Evolutionary conservation across 2,113 vertebrate species (phyloP).

Genomic region (Deroptyus accipitrinus): DNA sequence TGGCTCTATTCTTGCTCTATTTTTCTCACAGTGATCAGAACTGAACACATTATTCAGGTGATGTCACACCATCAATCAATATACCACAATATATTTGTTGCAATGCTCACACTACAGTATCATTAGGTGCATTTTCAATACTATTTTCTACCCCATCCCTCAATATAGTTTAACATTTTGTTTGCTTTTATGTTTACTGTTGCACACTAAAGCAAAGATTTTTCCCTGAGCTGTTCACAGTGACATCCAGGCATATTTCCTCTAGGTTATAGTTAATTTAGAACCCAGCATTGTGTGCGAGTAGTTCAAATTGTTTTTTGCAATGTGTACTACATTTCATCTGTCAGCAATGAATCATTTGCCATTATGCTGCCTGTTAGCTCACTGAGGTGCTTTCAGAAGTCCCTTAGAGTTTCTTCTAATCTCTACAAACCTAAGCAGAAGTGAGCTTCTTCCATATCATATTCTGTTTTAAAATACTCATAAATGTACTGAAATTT

Average conservation of each 20-base stretch:
- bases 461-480: background rate
- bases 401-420: background rate
- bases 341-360: slow-evolving; percentile 37
- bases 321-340: background rate
- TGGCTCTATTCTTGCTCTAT: background rate
- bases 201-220: background rate
- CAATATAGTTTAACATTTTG: background rate
- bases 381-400: slow-evolving; percentile 22
- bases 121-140: slow-evolving; percentile 14
- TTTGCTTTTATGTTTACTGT: slow-evolving; percentile 4
- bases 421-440: slow-evolving; percentile 3
- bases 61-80: background rate
- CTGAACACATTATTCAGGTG: background rate
- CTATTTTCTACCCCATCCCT: background rate
- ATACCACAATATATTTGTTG: background rate
- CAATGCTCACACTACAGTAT: background rate
- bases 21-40: background rate
- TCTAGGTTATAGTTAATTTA: slow-evolving; percentile 54
- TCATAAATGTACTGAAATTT: background rate
- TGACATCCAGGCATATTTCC: slow-evolving; percentile 19
- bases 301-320: slow-evolving; percentile 22
- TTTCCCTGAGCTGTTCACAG: slow-evolving; percentile 2
- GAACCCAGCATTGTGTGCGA: slow-evolving; percentile 32
- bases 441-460: background rate
- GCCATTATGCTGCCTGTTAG: slow-evolving; percentile 18